Percentiles rank a stretch among this genome's conserved stretches.
phyloP scores from a whole-genome alignment of 1,140 invertebrate species.

The Drosophila sulfurigaster region DNA sequence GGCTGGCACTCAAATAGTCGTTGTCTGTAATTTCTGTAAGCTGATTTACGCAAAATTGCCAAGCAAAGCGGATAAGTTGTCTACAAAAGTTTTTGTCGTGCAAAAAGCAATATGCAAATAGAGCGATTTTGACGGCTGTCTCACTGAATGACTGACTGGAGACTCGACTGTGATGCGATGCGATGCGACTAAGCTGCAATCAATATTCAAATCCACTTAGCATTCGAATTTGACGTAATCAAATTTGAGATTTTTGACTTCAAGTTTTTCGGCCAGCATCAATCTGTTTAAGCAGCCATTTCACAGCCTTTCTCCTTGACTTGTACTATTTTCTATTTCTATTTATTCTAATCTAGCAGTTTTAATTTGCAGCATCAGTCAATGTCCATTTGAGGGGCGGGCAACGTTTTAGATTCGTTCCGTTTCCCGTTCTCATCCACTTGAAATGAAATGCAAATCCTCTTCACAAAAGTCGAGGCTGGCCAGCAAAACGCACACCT shows the following conservation, averaged over 20 bases:
- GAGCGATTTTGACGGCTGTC: conserved; percentile 55
- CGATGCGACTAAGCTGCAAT: conserved; percentile 69
- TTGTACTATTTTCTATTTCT: conserved; percentile 30
- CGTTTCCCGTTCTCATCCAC: conserved; percentile 57
- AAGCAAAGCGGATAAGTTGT: conserved; percentile 71
- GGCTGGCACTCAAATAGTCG: conserved; percentile 53
- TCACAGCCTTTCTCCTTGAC: conserved; percentile 6
- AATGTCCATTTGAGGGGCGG: neutral
- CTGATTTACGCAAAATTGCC: conserved; percentile 75
- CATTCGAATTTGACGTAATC: conserved; percentile 76
- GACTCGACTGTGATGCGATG: conserved; percentile 10
- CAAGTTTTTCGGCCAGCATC: conserved; percentile 13
- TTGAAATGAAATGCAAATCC: conserved; percentile 81
- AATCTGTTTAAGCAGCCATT: conserved; percentile 26
- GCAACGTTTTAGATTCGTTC: conserved; percentile 57
- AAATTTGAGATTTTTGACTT: conserved; percentile 73
- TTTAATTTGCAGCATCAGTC: conserved; percentile 57
- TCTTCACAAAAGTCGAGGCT: conserved; percentile 59
- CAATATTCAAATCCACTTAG: conserved; percentile 83
- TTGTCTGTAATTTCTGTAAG: conserved; percentile 75
- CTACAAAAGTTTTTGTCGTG: conserved; percentile 63
- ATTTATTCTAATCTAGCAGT: conserved; percentile 74
- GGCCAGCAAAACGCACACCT: conserved; percentile 40
- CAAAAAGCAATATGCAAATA: conserved; percentile 78
- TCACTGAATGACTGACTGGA: neutral